Evolutionary conservation across 2,113 vertebrate species (phyloP).

Genomic region (Pteropus alecto): DNA sequence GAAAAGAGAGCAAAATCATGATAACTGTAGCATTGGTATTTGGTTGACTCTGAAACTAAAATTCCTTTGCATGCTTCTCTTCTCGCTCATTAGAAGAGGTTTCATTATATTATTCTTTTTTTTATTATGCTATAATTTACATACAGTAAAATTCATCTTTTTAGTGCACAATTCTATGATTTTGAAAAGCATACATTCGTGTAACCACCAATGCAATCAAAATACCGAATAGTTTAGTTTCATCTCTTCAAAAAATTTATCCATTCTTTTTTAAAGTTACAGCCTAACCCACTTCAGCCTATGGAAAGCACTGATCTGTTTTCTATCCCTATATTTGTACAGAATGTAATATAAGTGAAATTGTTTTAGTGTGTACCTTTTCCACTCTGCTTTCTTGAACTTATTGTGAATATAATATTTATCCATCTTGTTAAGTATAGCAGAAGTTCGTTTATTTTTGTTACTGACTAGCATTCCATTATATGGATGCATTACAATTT

Average conservation of each 20-base stretch:
- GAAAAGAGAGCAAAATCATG: not conserved
- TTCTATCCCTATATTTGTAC: not conserved
- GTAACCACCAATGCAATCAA: not conserved
- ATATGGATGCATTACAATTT: not conserved
- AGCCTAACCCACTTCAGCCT: not conserved
- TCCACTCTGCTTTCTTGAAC: not conserved
- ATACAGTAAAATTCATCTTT: not conserved
- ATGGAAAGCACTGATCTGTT: not conserved
- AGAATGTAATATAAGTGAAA: not conserved
- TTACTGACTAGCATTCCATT: not conserved
- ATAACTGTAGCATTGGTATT: not conserved
- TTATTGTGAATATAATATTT: not conserved
- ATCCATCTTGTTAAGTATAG: not conserved
- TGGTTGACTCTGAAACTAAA: not conserved
- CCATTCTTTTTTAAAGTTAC: not conserved
- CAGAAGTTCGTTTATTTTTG: rapidly evolving
- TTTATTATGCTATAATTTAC: not conserved
- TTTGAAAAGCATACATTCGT: not conserved
- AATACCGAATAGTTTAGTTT: not conserved
- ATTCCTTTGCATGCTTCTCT: not conserved
- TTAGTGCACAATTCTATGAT: not conserved
- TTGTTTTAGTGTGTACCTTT: not conserved
- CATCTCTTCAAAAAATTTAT: not conserved
- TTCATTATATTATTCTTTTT: not conserved
- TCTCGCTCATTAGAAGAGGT: not conserved